Conservation (phyloP, 2,113 vertebrate genomes). For the Paratilapia polleni region DNA sequence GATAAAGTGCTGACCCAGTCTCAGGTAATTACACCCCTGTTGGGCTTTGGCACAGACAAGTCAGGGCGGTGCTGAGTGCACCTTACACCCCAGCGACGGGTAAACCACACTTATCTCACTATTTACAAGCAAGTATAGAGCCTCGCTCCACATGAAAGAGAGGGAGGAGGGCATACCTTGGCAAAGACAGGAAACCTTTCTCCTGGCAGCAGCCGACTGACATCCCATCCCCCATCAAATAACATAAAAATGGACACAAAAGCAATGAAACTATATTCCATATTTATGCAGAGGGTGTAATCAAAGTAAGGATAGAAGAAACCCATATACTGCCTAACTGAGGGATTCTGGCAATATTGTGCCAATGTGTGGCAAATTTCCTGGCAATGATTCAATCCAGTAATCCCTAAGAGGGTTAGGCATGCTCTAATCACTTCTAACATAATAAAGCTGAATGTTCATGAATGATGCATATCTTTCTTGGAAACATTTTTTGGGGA, state of each 20-base stretch:
- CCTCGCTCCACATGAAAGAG: slow-evolving; percentile 58
- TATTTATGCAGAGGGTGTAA: slow-evolving; percentile 51
- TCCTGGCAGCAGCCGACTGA: slow-evolving; percentile 50
- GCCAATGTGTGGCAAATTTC: slow-evolving; percentile 59
- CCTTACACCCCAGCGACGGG: slow-evolving; percentile 68
- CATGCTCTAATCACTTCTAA: slow-evolving; percentile 70
- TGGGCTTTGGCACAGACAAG: slow-evolving; percentile 76
- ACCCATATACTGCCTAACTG: slow-evolving; percentile 24
- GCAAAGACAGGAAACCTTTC: slow-evolving; percentile 58
- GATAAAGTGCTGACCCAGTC: slow-evolving; percentile 80
- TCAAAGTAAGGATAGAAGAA: slow-evolving; percentile 38
- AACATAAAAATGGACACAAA: slow-evolving; percentile 46
- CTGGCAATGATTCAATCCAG: slow-evolving; percentile 64
- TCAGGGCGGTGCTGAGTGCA: slow-evolving; percentile 70
- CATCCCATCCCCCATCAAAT: slow-evolving; percentile 47
- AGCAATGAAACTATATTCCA: slow-evolving; percentile 44
- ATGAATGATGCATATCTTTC: slow-evolving; percentile 56
- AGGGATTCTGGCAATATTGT: slow-evolving; percentile 48
- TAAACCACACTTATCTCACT: slow-evolving; percentile 77
- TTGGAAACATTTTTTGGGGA: slow-evolving; percentile 17
- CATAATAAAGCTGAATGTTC: slow-evolving; percentile 58
- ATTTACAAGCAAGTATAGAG: slow-evolving; percentile 66
- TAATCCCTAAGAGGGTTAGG: slow-evolving; percentile 71
- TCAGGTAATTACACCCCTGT: slow-evolving; percentile 79
- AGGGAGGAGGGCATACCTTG: slow-evolving; percentile 70